phyloP scores from a whole-genome alignment of 2,797 vertebrate species.

The Smutsia gigantea region DNA sequence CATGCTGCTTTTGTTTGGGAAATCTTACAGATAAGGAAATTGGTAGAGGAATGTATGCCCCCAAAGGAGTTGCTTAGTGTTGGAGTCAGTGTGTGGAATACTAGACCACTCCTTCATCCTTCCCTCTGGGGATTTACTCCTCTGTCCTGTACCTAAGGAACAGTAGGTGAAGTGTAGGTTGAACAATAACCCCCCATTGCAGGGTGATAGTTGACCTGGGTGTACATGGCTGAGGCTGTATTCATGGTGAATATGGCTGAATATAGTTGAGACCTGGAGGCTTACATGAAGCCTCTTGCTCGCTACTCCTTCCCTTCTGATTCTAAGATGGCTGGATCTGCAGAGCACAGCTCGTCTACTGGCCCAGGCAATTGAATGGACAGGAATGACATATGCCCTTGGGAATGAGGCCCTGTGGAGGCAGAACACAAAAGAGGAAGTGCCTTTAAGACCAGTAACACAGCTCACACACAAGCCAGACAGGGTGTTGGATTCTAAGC shows the following conservation, averaged over 20 bases:
- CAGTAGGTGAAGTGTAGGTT: neutral
- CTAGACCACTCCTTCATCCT: neutral
- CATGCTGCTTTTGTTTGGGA: neutral
- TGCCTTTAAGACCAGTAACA: neutral
- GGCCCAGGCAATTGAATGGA: neutral
- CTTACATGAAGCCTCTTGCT: neutral
- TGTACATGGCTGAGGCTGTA: neutral
- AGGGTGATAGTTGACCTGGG: neutral
- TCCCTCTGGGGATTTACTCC: neutral
- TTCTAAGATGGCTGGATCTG: neutral
- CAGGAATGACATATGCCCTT: neutral
- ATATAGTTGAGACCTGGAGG: neutral
- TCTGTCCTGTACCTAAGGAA: neutral
- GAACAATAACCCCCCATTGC: neutral
- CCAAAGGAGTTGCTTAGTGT: neutral
- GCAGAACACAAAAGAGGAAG: neutral
- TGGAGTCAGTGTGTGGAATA: neutral
- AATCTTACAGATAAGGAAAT: neutral
- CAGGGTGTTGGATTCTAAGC: neutral
- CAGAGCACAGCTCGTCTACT: neutral
- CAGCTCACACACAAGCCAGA: neutral
- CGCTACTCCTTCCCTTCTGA: neutral
- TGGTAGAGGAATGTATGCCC: neutral
- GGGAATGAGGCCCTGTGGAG: neutral
- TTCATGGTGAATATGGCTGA: neutral